A percentile compares a stretch with the other conserved stretches of the same genome.
Conservation (phyloP, 2,797 vertebrate genomes). For the Sparus aurata region DNA sequence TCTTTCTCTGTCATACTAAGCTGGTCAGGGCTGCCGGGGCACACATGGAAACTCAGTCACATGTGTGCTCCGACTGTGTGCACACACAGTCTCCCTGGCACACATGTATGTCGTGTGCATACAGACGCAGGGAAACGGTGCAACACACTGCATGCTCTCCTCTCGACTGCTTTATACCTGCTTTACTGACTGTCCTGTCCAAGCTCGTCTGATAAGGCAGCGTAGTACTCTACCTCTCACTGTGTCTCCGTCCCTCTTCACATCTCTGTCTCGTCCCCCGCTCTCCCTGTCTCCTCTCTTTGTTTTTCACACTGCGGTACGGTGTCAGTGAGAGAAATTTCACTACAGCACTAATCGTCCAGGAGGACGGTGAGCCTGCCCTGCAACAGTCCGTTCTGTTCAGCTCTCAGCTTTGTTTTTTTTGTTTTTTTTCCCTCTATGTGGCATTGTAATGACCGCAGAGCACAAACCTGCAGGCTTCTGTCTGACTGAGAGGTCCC, state of each 20-base stretch:
- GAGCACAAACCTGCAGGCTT: slow-evolving; percentile 67
- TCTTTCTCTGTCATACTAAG: slow-evolving; percentile 74
- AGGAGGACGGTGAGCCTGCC: slow-evolving; percentile 54
- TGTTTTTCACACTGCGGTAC: slow-evolving; percentile 71
- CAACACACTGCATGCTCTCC: slow-evolving; percentile 76
- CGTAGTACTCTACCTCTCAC: slow-evolving; percentile 63
- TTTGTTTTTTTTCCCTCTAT: slow-evolving; percentile 27
- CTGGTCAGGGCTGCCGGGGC: slow-evolving; percentile 72
- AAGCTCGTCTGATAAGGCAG: slow-evolving; percentile 69
- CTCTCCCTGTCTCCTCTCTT: slow-evolving; percentile 44
- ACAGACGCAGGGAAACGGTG: slow-evolving; percentile 72
- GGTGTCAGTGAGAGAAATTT: slow-evolving; percentile 57
- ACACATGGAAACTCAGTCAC: slow-evolving; percentile 78
- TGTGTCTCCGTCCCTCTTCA: slow-evolving; percentile 59
- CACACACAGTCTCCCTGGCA: slow-evolving; percentile 60
- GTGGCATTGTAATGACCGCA: slow-evolving; percentile 61
- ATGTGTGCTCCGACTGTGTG: slow-evolving; percentile 80
- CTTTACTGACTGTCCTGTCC: slow-evolving; percentile 73
- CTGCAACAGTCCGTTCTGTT: slow-evolving; percentile 36
- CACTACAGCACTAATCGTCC: slow-evolving; percentile 53
- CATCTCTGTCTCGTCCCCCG: slow-evolving; percentile 56
- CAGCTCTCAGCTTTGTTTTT: slow-evolving; percentile 18
- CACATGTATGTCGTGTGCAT: slow-evolving; percentile 77
- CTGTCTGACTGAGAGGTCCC: slow-evolving; percentile 59
- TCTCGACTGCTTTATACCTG: slow-evolving; percentile 68